These are phyloP conservation scores for Podabrus alpinus DNA, from an alignment of 2,888 invertebrate genomes.

Conservation along the genomic window DNA sequence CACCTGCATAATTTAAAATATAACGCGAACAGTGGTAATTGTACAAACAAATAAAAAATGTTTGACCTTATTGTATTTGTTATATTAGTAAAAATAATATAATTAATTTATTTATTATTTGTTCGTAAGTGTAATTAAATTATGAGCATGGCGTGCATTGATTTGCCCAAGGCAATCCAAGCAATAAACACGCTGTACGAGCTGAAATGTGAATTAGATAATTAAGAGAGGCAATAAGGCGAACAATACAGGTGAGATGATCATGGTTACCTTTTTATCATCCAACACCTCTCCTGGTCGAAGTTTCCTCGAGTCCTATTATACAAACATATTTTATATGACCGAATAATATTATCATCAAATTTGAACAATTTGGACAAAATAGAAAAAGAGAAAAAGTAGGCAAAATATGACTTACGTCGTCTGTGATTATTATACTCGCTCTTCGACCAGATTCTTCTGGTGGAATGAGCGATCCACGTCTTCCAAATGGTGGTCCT, in stretches of 20 bases:
- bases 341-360: slow-evolving; percentile 4
- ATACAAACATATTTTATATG: slow-evolving; percentile 26
- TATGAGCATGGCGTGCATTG: slow-evolving; percentile 22
- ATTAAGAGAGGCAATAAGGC: slow-evolving; percentile 34
- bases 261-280: slow-evolving; percentile 85
- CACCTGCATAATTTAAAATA: slow-evolving; percentile 8
- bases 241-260: slow-evolving; percentile 30
- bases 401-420: slow-evolving; percentile 72
- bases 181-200: slow-evolving; percentile 39
- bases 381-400: not conserved
- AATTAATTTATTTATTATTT: slow-evolving; percentile 9
- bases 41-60: slow-evolving; percentile 12
- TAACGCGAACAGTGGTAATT: slow-evolving; percentile 4
- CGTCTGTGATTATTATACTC: slow-evolving; percentile 90
- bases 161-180: slow-evolving; percentile 24
- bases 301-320: slow-evolving; percentile 86
- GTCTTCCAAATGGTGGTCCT: slow-evolving; percentile 63
- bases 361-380: not conserved
- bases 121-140: slow-evolving; percentile 11
- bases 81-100: not conserved
- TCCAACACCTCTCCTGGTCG: slow-evolving; percentile 92
- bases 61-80: not conserved
- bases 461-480: slow-evolving; percentile 88
- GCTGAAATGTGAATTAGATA: slow-evolving; percentile 41
- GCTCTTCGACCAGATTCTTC: slow-evolving; percentile 86